Conservation (phyloP, 1,140 invertebrate genomes). For the Scaptomyza graminum region DNA sequence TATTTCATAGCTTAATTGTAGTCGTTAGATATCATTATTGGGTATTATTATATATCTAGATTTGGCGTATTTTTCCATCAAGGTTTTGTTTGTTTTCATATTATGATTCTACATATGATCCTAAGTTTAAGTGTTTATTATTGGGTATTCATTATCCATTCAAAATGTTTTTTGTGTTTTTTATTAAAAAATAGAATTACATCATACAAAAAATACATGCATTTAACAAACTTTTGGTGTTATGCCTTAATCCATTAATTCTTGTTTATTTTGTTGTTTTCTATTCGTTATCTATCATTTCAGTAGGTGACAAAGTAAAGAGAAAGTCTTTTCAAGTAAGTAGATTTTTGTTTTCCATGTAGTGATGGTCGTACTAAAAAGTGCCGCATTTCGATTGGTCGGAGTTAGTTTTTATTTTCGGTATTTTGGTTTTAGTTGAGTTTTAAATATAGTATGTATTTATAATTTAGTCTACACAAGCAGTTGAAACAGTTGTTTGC, state of each 20-base stretch:
- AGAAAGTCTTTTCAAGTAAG: constrained; percentile 77
- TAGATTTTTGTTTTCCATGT: constrained; percentile 43
- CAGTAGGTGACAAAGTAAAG: constrained; percentile 65
- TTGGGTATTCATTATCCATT: constrained; percentile 43
- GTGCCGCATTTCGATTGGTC: constrained; percentile 73
- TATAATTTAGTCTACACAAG: constrained; percentile 13
- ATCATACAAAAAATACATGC: constrained; percentile 77
- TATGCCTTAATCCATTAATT: constrained; percentile 59
- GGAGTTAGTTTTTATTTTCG: constrained; percentile 59
- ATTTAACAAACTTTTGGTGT: constrained; percentile 68
- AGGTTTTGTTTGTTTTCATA: constrained; percentile 43
- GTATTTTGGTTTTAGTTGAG: constrained; percentile 35
- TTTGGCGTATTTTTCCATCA: constrained; percentile 72
- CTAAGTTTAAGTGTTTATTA: constrained; percentile 26
- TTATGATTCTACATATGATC: constrained; percentile 26
- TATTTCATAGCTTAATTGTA: constrained; percentile 52
- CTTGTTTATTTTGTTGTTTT: constrained; percentile 6
- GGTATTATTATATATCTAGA: constrained; percentile 59
- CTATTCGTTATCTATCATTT: constrained; percentile 30
- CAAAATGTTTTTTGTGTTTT: constrained; percentile 48
- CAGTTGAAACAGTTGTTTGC: constrained; percentile 1
- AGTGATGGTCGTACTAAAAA: constrained; percentile 68
- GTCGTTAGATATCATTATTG: constrained; percentile 45
- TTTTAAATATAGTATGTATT: neutral
- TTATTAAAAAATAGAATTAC: constrained; percentile 74